Conservation (phyloP, 2,113 vertebrate species). For the Oenanthe melanoleuca region DNA sequence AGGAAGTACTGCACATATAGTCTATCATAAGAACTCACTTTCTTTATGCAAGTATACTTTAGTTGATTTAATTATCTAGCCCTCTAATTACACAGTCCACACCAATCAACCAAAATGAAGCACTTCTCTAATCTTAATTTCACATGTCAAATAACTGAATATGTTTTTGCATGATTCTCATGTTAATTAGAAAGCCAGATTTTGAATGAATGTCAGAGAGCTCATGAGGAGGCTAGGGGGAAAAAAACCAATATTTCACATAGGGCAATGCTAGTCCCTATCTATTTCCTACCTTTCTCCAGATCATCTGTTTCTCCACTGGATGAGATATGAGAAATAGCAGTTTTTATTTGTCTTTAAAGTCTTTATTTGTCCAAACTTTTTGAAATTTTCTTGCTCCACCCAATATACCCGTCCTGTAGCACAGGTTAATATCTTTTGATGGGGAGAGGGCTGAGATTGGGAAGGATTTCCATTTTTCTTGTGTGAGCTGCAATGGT, state of each 20-base stretch:
- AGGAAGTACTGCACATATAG: conserved; percentile 29
- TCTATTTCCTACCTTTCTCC: neutral
- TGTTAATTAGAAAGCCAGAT: neutral
- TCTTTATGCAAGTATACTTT: conserved; percentile 45
- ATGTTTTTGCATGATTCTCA: neutral
- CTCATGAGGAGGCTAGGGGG: neutral
- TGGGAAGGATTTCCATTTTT: neutral
- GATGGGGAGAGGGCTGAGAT: fast-evolving
- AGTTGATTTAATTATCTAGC: conserved; percentile 60
- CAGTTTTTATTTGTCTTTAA: neutral
- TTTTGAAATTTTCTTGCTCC: neutral
- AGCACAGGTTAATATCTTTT: neutral
- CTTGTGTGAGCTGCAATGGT: neutral
- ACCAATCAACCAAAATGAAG: conserved; percentile 67
- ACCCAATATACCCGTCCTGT: neutral
- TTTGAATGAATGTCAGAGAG: neutral
- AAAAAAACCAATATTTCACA: neutral
- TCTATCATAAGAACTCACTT: conserved; percentile 43
- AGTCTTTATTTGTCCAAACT: neutral
- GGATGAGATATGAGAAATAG: neutral
- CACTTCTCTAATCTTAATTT: conserved; percentile 44
- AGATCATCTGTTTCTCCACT: neutral
- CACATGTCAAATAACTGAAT: conserved; percentile 32
- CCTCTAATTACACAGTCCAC: conserved; percentile 52
- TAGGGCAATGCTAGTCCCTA: neutral